Conservation (phyloP, 2,888 invertebrate species). For the Cephus pulcher region DNA sequence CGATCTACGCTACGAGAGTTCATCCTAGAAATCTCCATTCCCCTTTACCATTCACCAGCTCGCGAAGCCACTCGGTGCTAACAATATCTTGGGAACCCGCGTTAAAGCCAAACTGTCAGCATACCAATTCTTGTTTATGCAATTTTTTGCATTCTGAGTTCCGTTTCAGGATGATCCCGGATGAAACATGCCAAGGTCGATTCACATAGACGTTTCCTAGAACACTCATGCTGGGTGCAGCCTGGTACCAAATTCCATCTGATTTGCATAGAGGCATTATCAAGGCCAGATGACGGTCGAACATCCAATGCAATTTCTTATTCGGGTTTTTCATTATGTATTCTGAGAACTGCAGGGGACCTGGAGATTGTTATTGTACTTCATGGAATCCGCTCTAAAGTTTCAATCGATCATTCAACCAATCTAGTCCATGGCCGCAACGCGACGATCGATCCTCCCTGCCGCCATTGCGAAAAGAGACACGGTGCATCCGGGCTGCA, state of each 20-base stretch:
- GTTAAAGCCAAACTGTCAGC: neutral
- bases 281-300: neutral
- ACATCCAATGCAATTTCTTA: neutral
- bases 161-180: neutral
- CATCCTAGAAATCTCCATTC: neutral
- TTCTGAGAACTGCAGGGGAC: neutral
- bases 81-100: neutral
- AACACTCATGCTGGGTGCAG: neutral
- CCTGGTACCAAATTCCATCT: neutral
- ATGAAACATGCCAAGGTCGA: neutral
- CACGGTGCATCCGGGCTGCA: neutral
- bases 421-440: neutral
- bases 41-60: neutral
- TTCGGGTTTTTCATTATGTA: neutral
- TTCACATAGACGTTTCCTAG: neutral
- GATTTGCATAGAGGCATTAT: neutral
- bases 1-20: neutral
- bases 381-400: neutral
- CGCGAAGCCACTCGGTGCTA: neutral
- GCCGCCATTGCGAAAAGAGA: neutral
- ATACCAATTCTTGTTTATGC: neutral
- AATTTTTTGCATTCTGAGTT: neutral
- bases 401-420: neutral
- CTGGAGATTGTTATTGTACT: neutral
- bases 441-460: neutral